Conservation (phyloP, 2,113 vertebrate species). For the Fulica atra region DNA sequence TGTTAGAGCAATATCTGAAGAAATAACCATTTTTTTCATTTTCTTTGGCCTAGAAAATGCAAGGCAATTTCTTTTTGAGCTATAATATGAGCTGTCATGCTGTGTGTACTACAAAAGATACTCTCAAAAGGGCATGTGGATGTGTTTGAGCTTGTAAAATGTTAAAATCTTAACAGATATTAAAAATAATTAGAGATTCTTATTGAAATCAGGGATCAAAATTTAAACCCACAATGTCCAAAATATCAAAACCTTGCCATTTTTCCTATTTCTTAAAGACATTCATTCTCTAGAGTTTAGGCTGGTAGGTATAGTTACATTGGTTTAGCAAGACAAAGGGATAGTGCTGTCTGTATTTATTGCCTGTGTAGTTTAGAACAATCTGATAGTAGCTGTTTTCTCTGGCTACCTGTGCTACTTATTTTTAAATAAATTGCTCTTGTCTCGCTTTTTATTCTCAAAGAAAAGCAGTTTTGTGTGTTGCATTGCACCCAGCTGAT, state of each 20-base stretch:
- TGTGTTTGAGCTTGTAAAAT: background rate
- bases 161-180: background rate
- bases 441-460: background rate
- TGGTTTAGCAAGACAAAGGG: background rate
- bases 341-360: slow-evolving; percentile 2
- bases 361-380: background rate
- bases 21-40: background rate
- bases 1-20: background rate
- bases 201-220: background rate
- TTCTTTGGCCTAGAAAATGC: background rate
- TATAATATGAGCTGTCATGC: background rate
- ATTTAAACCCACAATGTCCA: background rate
- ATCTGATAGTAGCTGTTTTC: background rate
- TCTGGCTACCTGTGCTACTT: background rate
- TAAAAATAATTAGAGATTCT: background rate
- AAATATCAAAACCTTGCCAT: background rate
- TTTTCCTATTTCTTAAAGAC: background rate
- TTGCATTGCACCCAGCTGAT: slow-evolving; percentile 17
- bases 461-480: slow-evolving; percentile 26
- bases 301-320: background rate
- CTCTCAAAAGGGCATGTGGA: background rate
- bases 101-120: background rate
- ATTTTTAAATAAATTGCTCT: background rate
- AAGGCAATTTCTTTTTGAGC: background rate
- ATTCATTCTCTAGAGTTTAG: background rate